phyloP scores from a whole-genome alignment of 2,888 invertebrate genomes.

The Meteorus colon region DNA sequence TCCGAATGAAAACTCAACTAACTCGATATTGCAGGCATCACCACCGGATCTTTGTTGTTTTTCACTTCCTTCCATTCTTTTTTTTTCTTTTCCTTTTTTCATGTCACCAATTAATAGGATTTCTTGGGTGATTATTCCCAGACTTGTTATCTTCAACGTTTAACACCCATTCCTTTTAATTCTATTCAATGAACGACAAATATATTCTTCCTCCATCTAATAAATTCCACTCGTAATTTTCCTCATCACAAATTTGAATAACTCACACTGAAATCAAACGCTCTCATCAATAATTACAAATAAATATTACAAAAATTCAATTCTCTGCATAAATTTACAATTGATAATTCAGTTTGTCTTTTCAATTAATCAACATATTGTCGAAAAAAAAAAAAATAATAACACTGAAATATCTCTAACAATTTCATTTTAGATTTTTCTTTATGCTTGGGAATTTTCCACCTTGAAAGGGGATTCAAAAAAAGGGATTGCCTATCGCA shows the following conservation, averaged over 20 bases:
- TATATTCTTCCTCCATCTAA: not conserved
- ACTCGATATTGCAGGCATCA: conserved; percentile 64
- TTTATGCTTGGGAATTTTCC: conserved; percentile 9
- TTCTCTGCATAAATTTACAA: no score
- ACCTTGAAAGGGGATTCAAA: conserved; percentile 8
- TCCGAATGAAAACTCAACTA: conserved; percentile 69
- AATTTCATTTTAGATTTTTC: conserved; percentile 11
- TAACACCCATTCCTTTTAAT: conserved; percentile 45
- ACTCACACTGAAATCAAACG: no score
- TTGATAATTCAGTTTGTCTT: no score
- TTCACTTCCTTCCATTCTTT: not conserved
- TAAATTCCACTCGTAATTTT: no score
- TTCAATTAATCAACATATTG: not conserved
- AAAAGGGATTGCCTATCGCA: conserved; percentile 1
- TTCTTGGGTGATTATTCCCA: conserved; percentile 69
- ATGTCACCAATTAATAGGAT: conserved; percentile 63
- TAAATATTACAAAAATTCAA: no score
- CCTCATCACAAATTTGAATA: no score
- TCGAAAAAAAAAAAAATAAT: not conserved
- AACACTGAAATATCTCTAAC: not conserved
- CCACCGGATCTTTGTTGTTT: conserved; percentile 54
- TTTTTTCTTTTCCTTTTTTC: conserved; percentile 51
- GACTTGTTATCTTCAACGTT: conserved; percentile 65
- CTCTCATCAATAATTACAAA: no score
- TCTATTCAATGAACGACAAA: conserved; percentile 31